Evolutionary conservation across 1,140 invertebrate genomes (phyloP).

Genomic region (Drosophila mayri): DNA sequence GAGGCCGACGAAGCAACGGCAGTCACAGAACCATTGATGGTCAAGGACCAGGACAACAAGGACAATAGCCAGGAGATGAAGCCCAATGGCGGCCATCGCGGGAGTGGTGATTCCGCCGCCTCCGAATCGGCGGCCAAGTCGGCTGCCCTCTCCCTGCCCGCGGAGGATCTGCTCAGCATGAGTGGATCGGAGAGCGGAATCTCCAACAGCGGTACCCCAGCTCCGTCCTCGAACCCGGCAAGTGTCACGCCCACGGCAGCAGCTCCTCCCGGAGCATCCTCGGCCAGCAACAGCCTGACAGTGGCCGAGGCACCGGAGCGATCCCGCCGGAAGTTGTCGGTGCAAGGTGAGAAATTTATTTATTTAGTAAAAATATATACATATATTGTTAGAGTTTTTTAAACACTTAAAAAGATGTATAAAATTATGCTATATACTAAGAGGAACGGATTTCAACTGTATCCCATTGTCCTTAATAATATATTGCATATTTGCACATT

Average conservation of each 20-base stretch:
- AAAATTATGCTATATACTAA: too few relatives aligned
- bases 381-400: too few relatives aligned
- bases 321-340: slow-evolving; percentile 75
- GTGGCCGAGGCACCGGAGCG: slow-evolving; percentile 71
- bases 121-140: slow-evolving; percentile 71
- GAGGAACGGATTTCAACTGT: too few relatives aligned
- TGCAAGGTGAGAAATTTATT: slow-evolving; percentile 78
- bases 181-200: slow-evolving; percentile 69
- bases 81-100: slow-evolving; percentile 42
- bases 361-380: not conserved
- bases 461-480: too few relatives aligned
- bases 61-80: slow-evolving; percentile 23
- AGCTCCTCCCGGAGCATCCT: slow-evolving; percentile 23
- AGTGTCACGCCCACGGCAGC: slow-evolving; percentile 53
- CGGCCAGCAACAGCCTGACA: slow-evolving; percentile 60
- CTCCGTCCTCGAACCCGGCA: slow-evolving; percentile 30
- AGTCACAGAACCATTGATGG: slow-evolving; percentile 57
- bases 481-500: too few relatives aligned
- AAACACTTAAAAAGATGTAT: too few relatives aligned
- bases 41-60: slow-evolving; percentile 46
- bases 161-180: slow-evolving; percentile 72
- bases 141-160: slow-evolving; percentile 69
- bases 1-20: slow-evolving; percentile 46
- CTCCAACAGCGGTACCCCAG: slow-evolving; percentile 57
- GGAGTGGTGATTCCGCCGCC: slow-evolving; percentile 61